Percentiles rank a stretch among this genome's conserved stretches.
Evolutionary conservation across 2,113 vertebrate species (phyloP).

Genomic region (Dromaius novaehollandiae): DNA sequence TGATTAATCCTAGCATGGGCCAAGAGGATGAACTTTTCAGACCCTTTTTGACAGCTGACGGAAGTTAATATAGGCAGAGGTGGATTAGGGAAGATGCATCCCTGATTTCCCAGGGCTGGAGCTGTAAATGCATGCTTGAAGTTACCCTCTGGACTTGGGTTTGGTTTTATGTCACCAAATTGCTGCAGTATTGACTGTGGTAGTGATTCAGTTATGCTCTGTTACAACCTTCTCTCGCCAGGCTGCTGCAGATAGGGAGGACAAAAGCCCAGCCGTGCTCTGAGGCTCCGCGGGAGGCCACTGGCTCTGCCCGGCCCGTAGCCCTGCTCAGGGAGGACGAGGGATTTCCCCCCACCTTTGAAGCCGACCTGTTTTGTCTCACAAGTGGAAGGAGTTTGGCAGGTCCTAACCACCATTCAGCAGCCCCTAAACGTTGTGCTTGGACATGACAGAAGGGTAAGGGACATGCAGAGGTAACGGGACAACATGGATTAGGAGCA

Average conservation of each 20-base stretch:
- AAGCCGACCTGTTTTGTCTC: neutral
- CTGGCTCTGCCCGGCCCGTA: neutral
- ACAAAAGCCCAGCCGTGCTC: neutral
- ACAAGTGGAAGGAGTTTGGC: constrained; percentile 1
- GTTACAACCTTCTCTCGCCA: too few relatives aligned
- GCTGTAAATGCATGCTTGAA: neutral
- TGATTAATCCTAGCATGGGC: neutral
- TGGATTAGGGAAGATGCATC: neutral
- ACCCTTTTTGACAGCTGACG: neutral
- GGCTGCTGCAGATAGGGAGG: neutral
- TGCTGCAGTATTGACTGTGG: neutral
- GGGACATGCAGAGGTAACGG: neutral
- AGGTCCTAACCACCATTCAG: neutral
- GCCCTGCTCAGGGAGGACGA: neutral
- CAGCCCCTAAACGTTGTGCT: neutral
- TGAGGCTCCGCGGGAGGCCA: too few relatives aligned
- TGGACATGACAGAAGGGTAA: constrained; percentile 38
- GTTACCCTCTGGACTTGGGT: neutral
- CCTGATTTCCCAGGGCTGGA: neutral
- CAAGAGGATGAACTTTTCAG: neutral
- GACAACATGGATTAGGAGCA: neutral
- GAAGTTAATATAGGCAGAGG: neutral
- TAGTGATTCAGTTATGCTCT: neutral
- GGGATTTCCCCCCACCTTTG: neutral
- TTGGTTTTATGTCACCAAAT: neutral